Base-by-base conservation (phyloP, 2,797 vertebrate species). In the Hydrophis major region DNA sequence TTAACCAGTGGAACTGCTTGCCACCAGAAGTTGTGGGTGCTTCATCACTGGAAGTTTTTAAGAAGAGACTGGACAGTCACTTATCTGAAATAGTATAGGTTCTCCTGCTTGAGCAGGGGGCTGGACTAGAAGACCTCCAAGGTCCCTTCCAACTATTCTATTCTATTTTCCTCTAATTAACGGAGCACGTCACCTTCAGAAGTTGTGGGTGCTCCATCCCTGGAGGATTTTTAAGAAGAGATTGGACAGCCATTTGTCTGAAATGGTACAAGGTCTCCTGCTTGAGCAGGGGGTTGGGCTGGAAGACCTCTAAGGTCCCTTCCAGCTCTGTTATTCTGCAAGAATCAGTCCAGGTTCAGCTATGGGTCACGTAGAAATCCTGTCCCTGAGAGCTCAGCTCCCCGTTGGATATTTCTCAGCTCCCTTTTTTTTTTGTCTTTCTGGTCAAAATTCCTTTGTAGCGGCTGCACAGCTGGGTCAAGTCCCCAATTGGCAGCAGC, bases 401-500 rank as follows among this genome's bases (percentile, higher is more conserved):
- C 61, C 32, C 0, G 0, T 16, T 86, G 10, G 25, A 3, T 66
- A 14, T 27, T 42, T 3, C 55, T 4, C 1, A 6, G 5, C 25
- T 1, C 28, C 32, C 63, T 11, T 14, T 2, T 37, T 37, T 37
- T 37, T 37, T 37, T 20, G 28, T 22, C 92, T 59, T 10, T 25
- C 86, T 63, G 4, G 66, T 78, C 25, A 13, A 32, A 57, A 37
- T 74, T 61, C 53, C 90, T 93, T 57, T 50, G 90, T 47, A 86
- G 93, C 10, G 47, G 90, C 50, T 56, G n/a, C 47, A 47, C 90
- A 91, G 90, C 93, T 93, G 93, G 92, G 89, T 56, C 0, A 69
- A 60, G 53, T 47, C n/a, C 5, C 86, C 32, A 55, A 5, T 88
- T 93, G 92, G 92, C 90, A 91, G 66, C 92, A 3, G 32, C 86